These are phyloP conservation scores for Asarcornis scutulata DNA, from an alignment of 2,113 vertebrate genomes.

Conservation along the genomic window DNA sequence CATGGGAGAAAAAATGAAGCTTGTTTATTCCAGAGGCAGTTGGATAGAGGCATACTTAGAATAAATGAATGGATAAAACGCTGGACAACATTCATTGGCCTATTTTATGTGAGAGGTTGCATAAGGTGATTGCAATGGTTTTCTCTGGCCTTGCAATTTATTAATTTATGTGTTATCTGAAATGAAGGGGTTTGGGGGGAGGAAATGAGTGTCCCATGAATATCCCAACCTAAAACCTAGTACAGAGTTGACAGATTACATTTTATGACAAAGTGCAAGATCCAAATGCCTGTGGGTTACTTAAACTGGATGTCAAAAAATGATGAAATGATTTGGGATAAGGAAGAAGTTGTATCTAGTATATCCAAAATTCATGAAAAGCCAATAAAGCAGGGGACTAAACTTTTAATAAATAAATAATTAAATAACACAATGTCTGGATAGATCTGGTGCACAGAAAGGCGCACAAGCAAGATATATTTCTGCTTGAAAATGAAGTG, in stretches of 20 bases:
- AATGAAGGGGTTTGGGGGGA: neutral
- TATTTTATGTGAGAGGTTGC: constrained; percentile 1
- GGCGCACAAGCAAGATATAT: neutral
- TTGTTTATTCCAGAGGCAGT: neutral
- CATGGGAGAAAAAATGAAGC: neutral
- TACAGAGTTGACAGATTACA: neutral
- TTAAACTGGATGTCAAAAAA: constrained; percentile 33
- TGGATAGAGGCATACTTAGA: neutral
- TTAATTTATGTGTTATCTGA: constrained; percentile 28
- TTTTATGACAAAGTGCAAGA: neutral
- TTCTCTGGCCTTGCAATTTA: neutral
- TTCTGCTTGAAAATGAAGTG: neutral
- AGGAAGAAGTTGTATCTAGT: neutral
- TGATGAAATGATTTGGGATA: constrained; percentile 22
- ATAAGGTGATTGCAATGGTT: neutral
- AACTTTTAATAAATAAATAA: neutral
- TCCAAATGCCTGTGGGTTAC: constrained; percentile 11
- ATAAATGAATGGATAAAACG: neutral
- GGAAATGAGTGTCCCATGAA: neutral
- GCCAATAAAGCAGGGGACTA: neutral
- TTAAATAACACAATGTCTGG: neutral
- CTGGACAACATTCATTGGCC: neutral
- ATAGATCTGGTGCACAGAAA: neutral
- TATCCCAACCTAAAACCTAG: neutral
- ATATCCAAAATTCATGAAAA: constrained; percentile 3